Evolutionary conservation across 2,113 vertebrate species (phyloP), one percentile per base, ranked within the genome.

Genomic region (Sinosuthora webbiana): DNA sequence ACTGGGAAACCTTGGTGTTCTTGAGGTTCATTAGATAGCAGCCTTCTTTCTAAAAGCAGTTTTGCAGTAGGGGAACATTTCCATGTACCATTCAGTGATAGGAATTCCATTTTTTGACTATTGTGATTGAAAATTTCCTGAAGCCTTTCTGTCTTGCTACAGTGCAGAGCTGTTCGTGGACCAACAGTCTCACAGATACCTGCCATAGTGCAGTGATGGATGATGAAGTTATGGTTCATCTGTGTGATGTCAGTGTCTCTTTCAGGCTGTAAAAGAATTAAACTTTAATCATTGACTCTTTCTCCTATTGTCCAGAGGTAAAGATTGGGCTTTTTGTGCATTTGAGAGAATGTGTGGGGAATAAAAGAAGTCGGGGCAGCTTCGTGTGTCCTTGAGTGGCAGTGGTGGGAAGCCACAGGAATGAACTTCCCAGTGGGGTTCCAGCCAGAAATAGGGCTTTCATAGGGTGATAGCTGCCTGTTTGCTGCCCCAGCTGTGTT

Each of bases 31-130:
- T 6, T 42, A 73, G 31, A 15, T 55, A 62, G 52, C 56, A 91
- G 47, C n/a, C 60, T 68, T 77, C 52, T 87, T 84, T 80, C 52
- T 84, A 49, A 89, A 47, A n/a, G 30, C 25, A 59, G 6, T 50
- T 77, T 77, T 77, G 12, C 21, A 30, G 31, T 50, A 81, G 17
- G 12, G 28, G 9, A 42, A 10, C 1, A 1, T 35, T 81, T 50
- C 21, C 12, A 4, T 77, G 6, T 17, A 57, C 41, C n/a, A 83
- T 62, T 89, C 25, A 69, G 55, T 86, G 42, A 28, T 11, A 15
- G 2, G 4, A 62, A 83, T 35, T 50, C 5, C 0, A 1, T 13
- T 50, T 59, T 92, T 64, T 56, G 1, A 53, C 13, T 42, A 1
- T 20, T 65, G 12, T 80, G 5, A 28, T 5, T 8, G 14, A 70